A percentile compares a stretch with the other conserved stretches of the same genome.
These are phyloP conservation scores for Ridgeia piscesae DNA, from an alignment of 1,140 invertebrate genomes.

Conservation along the genomic window DNA sequence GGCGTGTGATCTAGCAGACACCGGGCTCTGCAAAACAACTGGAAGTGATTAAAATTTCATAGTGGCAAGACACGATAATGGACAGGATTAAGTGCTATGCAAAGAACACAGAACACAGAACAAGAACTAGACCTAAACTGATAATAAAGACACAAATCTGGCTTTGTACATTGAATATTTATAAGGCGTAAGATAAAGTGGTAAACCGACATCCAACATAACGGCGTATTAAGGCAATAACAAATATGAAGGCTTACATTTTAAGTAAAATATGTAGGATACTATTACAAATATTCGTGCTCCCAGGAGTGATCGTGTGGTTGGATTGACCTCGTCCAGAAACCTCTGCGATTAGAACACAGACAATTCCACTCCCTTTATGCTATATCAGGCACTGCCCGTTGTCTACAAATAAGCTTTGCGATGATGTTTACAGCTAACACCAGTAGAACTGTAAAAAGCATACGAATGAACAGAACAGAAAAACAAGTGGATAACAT, in stretches of 20 bases:
- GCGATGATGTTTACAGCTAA: background rate
- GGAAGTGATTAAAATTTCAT: background rate
- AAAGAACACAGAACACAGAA: background rate
- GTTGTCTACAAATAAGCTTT: background rate
- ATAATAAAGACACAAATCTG: background rate
- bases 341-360: background rate
- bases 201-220: background rate
- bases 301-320: background rate
- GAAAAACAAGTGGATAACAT: background rate
- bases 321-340: background rate
- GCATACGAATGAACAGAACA: background rate
- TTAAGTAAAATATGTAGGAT: background rate
- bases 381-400: background rate
- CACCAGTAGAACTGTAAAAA: background rate
- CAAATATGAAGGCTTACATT: background rate
- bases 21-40: background rate
- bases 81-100: background rate
- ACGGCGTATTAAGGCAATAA: background rate
- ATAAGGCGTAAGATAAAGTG: background rate
- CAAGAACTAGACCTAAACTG: background rate
- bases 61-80: background rate
- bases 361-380: background rate
- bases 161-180: background rate
- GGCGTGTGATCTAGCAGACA: background rate
- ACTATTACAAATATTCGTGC: background rate